Evolutionary conservation across 1,140 invertebrate species (phyloP).

Genomic region (Dolichoris vasculosae): DNA sequence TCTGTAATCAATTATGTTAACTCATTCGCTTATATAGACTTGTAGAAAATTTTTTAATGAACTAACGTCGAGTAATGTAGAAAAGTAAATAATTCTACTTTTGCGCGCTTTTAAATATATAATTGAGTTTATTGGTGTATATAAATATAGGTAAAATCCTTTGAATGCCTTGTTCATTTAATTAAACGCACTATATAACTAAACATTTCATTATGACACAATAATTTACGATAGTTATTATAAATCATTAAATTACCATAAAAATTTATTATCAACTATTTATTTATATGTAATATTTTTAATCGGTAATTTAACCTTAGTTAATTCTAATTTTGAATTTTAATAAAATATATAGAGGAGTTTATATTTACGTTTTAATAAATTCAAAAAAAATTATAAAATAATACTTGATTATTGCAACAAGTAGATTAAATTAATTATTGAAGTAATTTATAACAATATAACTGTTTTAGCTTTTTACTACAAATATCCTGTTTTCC

Average conservation of each 20-base stretch:
- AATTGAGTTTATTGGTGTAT: neutral
- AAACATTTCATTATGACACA: neutral
- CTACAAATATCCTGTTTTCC: neutral
- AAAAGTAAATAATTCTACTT: neutral
- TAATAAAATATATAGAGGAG: neutral
- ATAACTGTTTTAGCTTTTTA: neutral
- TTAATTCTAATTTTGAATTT: neutral
- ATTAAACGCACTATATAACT: neutral
- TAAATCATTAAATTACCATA: neutral
- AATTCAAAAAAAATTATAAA: neutral
- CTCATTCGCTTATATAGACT: neutral
- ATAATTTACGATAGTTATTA: neutral
- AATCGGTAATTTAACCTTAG: too few relatives aligned
- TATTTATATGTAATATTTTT: neutral
- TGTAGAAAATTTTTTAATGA: neutral
- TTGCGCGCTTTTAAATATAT: slow-evolving; percentile 18
- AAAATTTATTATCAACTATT: neutral
- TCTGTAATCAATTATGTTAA: neutral
- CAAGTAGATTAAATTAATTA: neutral
- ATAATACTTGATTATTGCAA: neutral
- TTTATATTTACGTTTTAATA: neutral
- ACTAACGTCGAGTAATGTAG: neutral
- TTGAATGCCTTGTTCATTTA: neutral
- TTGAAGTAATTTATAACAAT: neutral
- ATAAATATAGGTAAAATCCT: neutral